These are phyloP conservation scores for Lycia hirtaria DNA, from an alignment of 2,888 invertebrate species.

Conservation along the genomic window DNA sequence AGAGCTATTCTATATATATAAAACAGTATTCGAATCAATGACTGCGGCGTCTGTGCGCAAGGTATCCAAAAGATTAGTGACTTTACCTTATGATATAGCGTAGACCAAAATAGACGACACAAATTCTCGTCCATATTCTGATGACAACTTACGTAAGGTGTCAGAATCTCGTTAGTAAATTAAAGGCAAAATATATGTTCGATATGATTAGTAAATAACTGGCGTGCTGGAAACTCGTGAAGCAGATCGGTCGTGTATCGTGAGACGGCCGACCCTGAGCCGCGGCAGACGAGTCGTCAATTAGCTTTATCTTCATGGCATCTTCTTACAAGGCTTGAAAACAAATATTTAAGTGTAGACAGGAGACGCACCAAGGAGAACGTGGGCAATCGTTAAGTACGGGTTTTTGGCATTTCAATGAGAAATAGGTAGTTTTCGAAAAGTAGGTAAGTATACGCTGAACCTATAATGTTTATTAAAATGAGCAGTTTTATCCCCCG, in stretches of 20 bases:
- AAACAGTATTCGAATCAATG: too few relatives aligned
- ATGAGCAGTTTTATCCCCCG: too few relatives aligned
- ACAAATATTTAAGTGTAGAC: conserved; percentile 12
- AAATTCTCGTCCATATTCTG: background rate
- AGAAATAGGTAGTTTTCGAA: too few relatives aligned
- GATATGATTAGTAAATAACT: conserved; percentile 22
- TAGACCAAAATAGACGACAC: background rate
- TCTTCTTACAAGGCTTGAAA: conserved; percentile 42
- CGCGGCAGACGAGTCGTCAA: conserved; percentile 63
- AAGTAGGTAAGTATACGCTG: too few relatives aligned
- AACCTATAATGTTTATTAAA: too few relatives aligned
- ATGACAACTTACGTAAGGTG: background rate
- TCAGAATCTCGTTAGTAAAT: background rate
- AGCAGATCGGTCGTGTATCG: conserved; percentile 59
- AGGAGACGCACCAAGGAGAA: too few relatives aligned
- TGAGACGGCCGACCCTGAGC: conserved; percentile 64
- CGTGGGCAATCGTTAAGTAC: too few relatives aligned
- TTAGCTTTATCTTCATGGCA: conserved; percentile 48
- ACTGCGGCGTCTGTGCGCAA: too few relatives aligned
- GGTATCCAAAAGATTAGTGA: too few relatives aligned
- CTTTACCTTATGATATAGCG: too few relatives aligned
- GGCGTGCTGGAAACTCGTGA: conserved; percentile 50
- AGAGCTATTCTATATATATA: too few relatives aligned
- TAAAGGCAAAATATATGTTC: conserved; percentile 17
- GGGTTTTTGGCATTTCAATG: too few relatives aligned